Conservation (phyloP, 2,113 vertebrate genomes). For the Nicator chloris region DNA sequence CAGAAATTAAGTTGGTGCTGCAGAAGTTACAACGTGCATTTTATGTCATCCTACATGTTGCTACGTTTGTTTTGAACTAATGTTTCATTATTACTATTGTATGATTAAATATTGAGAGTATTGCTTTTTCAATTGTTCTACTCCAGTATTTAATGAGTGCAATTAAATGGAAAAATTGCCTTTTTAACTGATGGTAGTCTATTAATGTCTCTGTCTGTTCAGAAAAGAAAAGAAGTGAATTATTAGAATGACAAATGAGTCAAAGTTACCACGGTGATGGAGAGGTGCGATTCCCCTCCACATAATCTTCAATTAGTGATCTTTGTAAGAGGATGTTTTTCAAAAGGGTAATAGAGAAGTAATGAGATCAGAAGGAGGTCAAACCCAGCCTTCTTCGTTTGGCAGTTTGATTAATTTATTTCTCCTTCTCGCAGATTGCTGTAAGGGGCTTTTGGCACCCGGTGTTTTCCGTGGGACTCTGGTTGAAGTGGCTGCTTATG, state of each 20-base stretch:
- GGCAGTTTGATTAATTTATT: constrained; percentile 96
- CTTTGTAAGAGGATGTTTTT: constrained; percentile 87
- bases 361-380: constrained; percentile 92
- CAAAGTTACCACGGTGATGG: constrained; percentile 80
- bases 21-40: constrained; percentile 46
- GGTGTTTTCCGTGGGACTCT: constrained; percentile 71
- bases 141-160: constrained; percentile 82
- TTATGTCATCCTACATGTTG: constrained; percentile 51
- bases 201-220: constrained; percentile 82
- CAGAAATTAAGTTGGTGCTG: background rate
- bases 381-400: constrained; percentile 83
- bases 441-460: constrained; percentile 83
- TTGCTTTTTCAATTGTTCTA: constrained; percentile 83
- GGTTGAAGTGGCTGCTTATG: constrained; percentile 57
- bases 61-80: constrained; percentile 72
- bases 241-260: constrained; percentile 86
- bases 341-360: constrained; percentile 86
- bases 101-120: constrained; percentile 83
- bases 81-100: constrained; percentile 73
- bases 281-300: constrained; percentile 79
- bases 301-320: constrained; percentile 94
- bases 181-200: constrained; percentile 81
- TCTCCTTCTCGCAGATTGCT: constrained; percentile 84
- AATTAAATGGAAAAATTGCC: constrained; percentile 87
- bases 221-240: constrained; percentile 80